Evolutionary conservation across 2,113 vertebrate species (phyloP).

Genomic region (Perccottus glenii): DNA sequence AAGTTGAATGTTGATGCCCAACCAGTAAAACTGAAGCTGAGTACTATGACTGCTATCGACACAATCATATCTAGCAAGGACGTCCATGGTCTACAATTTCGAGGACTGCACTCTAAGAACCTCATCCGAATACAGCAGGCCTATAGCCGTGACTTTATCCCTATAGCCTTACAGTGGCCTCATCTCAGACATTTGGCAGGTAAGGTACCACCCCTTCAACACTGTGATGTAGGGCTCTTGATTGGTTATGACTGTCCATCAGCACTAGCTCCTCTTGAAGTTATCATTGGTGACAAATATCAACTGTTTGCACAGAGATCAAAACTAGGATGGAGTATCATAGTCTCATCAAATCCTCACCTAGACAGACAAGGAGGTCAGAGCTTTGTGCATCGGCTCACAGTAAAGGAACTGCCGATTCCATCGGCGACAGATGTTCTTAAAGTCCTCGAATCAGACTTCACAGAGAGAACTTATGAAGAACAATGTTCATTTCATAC

Average conservation of each 20-base stretch:
- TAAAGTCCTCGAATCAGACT: neutral
- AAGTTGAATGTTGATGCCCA: slow-evolving; percentile 7
- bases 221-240: slow-evolving; percentile 28
- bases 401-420: slow-evolving; percentile 5
- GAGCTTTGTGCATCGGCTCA: slow-evolving; percentile 12
- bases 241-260: slow-evolving; percentile 21
- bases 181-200: slow-evolving; percentile 23
- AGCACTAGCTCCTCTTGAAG: slow-evolving; percentile 9
- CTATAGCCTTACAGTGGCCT: too few relatives aligned
- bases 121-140: too few relatives aligned
- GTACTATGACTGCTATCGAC: slow-evolving; percentile 21
- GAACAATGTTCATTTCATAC: slow-evolving; percentile 2
- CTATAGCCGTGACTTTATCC: too few relatives aligned
- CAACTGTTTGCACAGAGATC: slow-evolving; percentile 3
- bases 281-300: neutral
- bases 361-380: slow-evolving; percentile 10
- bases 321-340: slow-evolving; percentile 8
- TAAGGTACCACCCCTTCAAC: slow-evolving; percentile 6
- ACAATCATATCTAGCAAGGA: too few relatives aligned
- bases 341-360: slow-evolving; percentile 12
- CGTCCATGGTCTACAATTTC: too few relatives aligned
- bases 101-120: too few relatives aligned
- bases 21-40: slow-evolving; percentile 20
- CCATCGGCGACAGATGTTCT: neutral
- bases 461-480: neutral